These are phyloP conservation scores for Protophormia terraenovae DNA, from an alignment of 2,888 invertebrate genomes.

Conservation along the genomic window DNA sequence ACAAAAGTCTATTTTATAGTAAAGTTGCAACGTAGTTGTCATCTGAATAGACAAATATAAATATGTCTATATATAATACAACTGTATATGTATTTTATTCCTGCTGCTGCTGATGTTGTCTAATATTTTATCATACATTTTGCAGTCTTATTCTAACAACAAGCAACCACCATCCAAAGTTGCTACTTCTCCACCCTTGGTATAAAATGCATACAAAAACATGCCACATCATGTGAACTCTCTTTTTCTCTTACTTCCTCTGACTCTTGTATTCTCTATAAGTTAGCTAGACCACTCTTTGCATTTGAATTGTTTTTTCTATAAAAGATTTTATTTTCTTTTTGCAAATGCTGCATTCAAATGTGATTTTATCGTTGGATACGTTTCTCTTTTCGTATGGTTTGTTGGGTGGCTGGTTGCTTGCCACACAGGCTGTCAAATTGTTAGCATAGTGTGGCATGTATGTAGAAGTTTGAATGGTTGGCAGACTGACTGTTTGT, in stretches of 20 bases:
- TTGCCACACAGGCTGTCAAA: neutral
- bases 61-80: neutral
- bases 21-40: conserved; percentile 54
- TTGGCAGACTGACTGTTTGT: neutral
- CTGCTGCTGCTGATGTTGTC: conserved; percentile 17
- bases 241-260: neutral
- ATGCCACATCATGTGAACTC: neutral
- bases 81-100: neutral
- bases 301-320: conserved; percentile 4
- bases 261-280: neutral
- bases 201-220: conserved; percentile 50
- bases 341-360: conserved; percentile 40
- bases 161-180: conserved; percentile 24
- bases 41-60: neutral
- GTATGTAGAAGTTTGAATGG: neutral
- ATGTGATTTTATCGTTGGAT: conserved; percentile 19
- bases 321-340: neutral
- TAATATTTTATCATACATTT: conserved; percentile 53
- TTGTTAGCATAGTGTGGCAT: conserved; percentile 3
- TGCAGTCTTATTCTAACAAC: conserved; percentile 42
- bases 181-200: neutral
- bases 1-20: neutral
- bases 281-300: neutral
- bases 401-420: conserved; percentile 33
- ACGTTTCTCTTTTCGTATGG: conserved; percentile 34